A percentile compares a stretch with the other conserved stretches of the same genome.
phyloP scores from a whole-genome alignment of 2,113 vertebrate species.

The Benitochromis conjunctus region DNA sequence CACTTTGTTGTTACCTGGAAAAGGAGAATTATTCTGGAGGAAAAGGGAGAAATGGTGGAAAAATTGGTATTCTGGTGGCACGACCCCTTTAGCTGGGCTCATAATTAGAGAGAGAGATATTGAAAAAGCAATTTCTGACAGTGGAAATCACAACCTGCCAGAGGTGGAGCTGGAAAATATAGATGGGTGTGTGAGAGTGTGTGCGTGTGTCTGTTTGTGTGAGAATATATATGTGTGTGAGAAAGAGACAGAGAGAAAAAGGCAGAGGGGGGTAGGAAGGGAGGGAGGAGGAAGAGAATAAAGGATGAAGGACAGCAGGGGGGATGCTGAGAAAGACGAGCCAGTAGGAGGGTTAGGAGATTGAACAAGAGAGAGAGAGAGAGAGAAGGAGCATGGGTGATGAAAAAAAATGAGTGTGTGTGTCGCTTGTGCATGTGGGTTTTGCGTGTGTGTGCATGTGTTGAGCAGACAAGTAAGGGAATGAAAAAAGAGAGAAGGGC shows the following conservation, averaged over 20 bases:
- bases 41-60: conserved; percentile 44
- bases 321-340: conserved; percentile 70
- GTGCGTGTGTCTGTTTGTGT: neutral
- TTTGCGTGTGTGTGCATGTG: conserved; percentile 21
- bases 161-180: conserved; percentile 75
- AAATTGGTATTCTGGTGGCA: conserved; percentile 77
- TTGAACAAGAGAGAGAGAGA: conserved; percentile 52
- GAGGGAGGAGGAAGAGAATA: conserved; percentile 62
- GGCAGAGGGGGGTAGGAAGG: neutral
- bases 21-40: conserved; percentile 42
- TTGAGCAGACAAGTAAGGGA: conserved; percentile 58
- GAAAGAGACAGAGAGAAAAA: neutral
- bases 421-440: neutral
- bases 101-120: conserved; percentile 79
- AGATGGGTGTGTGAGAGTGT: conserved; percentile 47
- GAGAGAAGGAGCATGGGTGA: conserved; percentile 44
- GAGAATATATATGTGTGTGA: neutral
- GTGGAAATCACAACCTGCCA: conserved; percentile 80
- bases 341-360: conserved; percentile 61
- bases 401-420: conserved; percentile 1
- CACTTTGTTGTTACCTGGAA: conserved; percentile 34
- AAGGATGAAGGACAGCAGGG: conserved; percentile 72
- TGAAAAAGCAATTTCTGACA: conserved; percentile 80
- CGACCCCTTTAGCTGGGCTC: conserved; percentile 73
- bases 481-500: conserved; percentile 49